Evolutionary conservation across 35 echinoderm and acorn worm species (phyloP).

Genomic region (Holothuria glaberrima): DNA sequence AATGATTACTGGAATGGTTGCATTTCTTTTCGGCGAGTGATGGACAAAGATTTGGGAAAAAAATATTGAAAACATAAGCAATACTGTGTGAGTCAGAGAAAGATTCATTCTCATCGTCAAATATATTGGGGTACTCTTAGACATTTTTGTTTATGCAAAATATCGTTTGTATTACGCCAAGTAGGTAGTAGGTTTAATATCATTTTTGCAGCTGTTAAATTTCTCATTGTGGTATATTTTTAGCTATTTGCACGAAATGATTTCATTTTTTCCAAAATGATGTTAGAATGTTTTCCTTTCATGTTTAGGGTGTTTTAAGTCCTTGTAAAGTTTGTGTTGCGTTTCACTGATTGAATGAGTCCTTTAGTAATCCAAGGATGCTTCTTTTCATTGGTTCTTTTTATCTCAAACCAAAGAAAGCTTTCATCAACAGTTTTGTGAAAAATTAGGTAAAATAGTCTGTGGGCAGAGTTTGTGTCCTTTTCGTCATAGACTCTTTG

Average conservation of each 20-base stretch:
- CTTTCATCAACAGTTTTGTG: neutral
- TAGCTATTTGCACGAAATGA: neutral
- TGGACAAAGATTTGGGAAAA: slow-evolving; percentile 13
- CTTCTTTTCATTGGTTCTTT: slow-evolving; percentile 8
- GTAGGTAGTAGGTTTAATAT: slow-evolving; percentile 10
- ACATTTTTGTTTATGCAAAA: slow-evolving; percentile 14
- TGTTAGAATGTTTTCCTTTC: too few species aligned
- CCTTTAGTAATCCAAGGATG: slow-evolving; percentile 16
- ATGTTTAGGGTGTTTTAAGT: slow-evolving; percentile 8
- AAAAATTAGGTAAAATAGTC: slow-evolving; percentile 10
- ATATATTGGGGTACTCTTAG: neutral
- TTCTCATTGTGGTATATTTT: slow-evolving; percentile 23
- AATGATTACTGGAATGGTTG: neutral
- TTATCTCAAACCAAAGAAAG: neutral
- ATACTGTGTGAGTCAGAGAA: neutral
- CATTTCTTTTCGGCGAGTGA: neutral
- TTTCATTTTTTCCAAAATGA: neutral
- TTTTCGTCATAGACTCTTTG: neutral
- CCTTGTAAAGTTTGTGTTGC: neutral
- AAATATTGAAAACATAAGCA: too few species aligned
- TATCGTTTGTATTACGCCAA: slow-evolving; percentile 4
- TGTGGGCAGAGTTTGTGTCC: neutral
- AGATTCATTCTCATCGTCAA: too few species aligned
- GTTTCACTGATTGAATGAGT: too few species aligned
- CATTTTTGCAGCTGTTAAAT: slow-evolving; percentile 21